phyloP scores from a whole-genome alignment of 2,888 invertebrate species.

The Patella caerulea region DNA sequence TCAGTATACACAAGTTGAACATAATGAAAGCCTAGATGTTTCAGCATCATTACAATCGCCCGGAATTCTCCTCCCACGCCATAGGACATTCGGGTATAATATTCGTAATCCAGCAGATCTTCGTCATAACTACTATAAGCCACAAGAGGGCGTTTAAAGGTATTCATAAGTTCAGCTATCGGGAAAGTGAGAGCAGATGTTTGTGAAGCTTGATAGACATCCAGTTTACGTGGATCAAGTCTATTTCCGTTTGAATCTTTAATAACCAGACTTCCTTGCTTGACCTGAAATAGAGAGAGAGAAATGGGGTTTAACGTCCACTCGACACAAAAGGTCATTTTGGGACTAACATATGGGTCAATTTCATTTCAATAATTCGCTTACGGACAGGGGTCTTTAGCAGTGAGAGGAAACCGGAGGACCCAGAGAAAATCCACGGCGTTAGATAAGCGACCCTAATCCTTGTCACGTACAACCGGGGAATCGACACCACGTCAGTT shows the following conservation, averaged over 20 bases:
- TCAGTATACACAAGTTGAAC: constrained; percentile 64
- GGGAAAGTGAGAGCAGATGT: constrained; percentile 44
- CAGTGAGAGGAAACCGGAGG: no score
- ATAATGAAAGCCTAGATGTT: constrained; percentile 69
- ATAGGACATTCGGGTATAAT: constrained; percentile 50
- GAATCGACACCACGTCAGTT: no score
- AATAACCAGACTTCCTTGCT: constrained; percentile 43
- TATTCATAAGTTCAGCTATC: constrained; percentile 72
- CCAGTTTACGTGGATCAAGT: constrained; percentile 56
- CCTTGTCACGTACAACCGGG: no score
- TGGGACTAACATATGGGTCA: no score
- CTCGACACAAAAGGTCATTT: no score
- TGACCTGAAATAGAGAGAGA: constrained; percentile 51
- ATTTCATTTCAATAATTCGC: no score
- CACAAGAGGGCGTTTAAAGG: constrained; percentile 74
- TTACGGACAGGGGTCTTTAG: no score
- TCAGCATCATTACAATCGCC: constrained; percentile 67
- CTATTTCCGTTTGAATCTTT: constrained; percentile 38
- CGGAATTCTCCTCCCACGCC: constrained; percentile 44
- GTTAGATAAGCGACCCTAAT: no score
- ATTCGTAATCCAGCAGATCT: constrained; percentile 48
- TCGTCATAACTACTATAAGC: constrained; percentile 51
- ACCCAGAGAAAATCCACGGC: no score
- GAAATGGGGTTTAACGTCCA: no score
- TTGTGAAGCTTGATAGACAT: constrained; percentile 57